Evolutionary conservation across 53 echinoderm and acorn worm species (phyloP).

Genomic region (Paelopatides confundens): DNA sequence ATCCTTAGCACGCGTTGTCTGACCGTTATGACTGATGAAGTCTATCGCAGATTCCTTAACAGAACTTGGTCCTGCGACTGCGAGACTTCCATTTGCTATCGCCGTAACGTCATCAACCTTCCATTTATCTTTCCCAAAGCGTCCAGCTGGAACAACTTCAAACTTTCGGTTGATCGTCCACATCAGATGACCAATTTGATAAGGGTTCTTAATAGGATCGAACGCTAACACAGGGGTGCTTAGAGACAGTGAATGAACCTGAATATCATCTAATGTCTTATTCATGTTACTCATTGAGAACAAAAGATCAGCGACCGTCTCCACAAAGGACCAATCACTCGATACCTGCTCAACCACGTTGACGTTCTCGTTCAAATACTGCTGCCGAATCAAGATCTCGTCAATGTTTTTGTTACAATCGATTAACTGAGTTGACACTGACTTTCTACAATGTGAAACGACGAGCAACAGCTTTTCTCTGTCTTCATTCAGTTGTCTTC

Average conservation of each 20-base stretch:
- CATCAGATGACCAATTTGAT: neutral
- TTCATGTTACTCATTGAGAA: slow-evolving; percentile 1
- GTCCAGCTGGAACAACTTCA: neutral
- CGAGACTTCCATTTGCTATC: neutral
- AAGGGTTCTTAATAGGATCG: neutral
- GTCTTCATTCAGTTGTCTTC: neutral
- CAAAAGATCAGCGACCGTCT: slow-evolving; percentile 8
- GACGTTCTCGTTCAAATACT: slow-evolving; percentile 37
- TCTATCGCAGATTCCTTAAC: slow-evolving; percentile 6
- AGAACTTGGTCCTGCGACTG: neutral
- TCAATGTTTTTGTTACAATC: slow-evolving; percentile 34
- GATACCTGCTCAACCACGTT: slow-evolving; percentile 14
- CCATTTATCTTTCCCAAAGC: slow-evolving; percentile 16
- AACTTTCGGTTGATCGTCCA: slow-evolving; percentile 26
- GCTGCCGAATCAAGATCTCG: slow-evolving; percentile 26
- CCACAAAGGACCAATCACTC: slow-evolving; percentile 26
- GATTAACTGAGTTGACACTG: neutral
- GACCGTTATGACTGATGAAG: slow-evolving; percentile 6
- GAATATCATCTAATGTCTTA: neutral
- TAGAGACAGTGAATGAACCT: neutral
- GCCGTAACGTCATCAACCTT: slow-evolving; percentile 1
- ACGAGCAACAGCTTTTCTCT: slow-evolving; percentile 18
- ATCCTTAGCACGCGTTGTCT: neutral
- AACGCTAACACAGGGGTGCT: slow-evolving; percentile 15
- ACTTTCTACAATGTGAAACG: slow-evolving; percentile 6